Base-by-base conservation (phyloP, 2,113 vertebrate species). In the Ctenomys sociabilis region DNA sequence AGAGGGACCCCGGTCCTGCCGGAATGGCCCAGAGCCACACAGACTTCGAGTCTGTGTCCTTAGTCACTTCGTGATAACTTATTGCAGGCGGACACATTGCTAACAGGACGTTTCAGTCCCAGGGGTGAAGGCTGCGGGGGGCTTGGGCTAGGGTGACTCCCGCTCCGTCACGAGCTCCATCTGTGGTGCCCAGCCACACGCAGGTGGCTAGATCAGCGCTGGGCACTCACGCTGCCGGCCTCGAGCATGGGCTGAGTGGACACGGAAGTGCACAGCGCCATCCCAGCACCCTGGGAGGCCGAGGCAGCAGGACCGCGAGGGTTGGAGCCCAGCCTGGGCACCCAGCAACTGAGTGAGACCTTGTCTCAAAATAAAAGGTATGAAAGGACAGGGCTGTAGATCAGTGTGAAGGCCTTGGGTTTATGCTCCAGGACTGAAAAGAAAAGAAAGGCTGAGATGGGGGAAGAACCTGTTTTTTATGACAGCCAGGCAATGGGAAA, bases 81-180 rank as follows among this genome's bases (percentile, higher is more conserved):
- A 63, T 37, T 37, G 22, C 10, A 16, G 68, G 61, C 3, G 0
- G 0, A 26, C 0, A 32, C 40, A 59, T 61, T 30, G 3, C 66
- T 3, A 26, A 54, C 0, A 30, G 0, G 2, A 32, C 2, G 19
- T 2, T 28, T 0, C 19, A 30, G 37, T 26, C 4, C 8, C 4
- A 0, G 0, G 14, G 43, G 75, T 35, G 3, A 40, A 7, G 1
- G 43, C 22, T 13, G 28, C 0, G 1, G 77, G 14, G 35, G 2
- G 32, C 37, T 30, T 40, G 59, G 28, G 19, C 0, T 0, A 59
- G 22, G 2, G 3, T 26, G 17, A 61, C 52, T 77, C 37, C 49
- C 4, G 17, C 32, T 32, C 63, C 77, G 7, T 45, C 35, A 12
- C 5, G 59, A 66, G 57, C 21, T 45, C 57, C 52, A 40, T 77